Conservation (phyloP, 1,140 invertebrate genomes). For the Pogonognathellus flavescens region DNA sequence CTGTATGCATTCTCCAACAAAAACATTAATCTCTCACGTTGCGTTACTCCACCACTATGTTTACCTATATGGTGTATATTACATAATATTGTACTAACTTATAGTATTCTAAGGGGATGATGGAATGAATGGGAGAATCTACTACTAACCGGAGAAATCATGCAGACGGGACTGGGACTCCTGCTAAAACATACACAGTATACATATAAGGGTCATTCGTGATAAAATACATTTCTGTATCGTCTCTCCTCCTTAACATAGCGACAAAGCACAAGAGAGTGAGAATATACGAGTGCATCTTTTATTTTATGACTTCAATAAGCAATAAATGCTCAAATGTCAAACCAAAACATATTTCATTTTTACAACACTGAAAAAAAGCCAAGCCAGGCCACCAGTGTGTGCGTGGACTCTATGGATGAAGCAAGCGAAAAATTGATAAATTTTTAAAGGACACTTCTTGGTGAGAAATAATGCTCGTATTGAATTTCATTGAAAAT, state of each 20-base stretch:
- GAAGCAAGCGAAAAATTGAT: background rate
- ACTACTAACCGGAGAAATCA: too few relatives aligned
- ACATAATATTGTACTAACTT: too few relatives aligned
- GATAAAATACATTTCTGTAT: too few relatives aligned
- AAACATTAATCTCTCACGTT: slow-evolving; percentile 32
- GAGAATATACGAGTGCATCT: background rate
- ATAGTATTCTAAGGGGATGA: too few relatives aligned
- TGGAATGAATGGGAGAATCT: too few relatives aligned
- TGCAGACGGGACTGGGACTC: too few relatives aligned
- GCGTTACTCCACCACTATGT: background rate
- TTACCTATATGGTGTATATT: background rate
- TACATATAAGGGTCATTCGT: background rate
- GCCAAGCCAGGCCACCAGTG: too few relatives aligned
- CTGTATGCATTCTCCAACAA: background rate
- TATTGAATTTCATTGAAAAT: too few relatives aligned
- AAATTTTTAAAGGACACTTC: too few relatives aligned
- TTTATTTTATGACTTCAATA: slow-evolving; percentile 19
- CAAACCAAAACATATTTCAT: slow-evolving; percentile 14
- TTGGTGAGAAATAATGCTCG: too few relatives aligned
- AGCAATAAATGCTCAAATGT: slow-evolving; percentile 38
- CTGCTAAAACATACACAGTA: background rate
- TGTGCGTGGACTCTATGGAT: too few relatives aligned
- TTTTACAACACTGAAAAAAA: background rate
- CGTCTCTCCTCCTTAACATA: background rate
- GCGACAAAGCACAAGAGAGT: background rate